Evolutionary conservation across 2,113 vertebrate genomes (phyloP).

Genomic region (Micromys minutus): DNA sequence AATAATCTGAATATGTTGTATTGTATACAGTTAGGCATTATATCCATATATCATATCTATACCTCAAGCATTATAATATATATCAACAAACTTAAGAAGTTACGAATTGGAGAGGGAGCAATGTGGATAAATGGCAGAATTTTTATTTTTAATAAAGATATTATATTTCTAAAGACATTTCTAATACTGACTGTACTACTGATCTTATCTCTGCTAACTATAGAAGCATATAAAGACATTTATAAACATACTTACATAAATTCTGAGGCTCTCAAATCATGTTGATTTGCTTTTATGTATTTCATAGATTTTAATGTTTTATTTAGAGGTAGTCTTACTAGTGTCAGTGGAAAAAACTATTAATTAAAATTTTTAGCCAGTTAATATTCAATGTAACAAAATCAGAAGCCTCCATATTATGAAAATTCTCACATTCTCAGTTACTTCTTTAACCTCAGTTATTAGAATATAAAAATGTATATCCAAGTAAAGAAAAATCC

Average conservation of each 20-base stretch:
- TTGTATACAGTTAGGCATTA: background rate
- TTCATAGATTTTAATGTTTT: slow-evolving; percentile 23
- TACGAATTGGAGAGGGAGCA: background rate
- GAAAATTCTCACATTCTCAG: background rate
- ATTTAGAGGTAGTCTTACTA: background rate
- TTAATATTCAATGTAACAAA: background rate
- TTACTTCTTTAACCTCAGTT: background rate
- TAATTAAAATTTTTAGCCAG: background rate
- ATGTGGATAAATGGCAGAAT: background rate
- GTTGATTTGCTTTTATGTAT: background rate
- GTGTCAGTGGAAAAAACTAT: background rate
- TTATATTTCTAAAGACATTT: background rate
- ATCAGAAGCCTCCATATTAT: background rate
- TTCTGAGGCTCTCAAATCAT: background rate
- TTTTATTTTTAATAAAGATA: background rate
- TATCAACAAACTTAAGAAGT: background rate
- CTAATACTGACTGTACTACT: background rate
- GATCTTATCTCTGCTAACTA: background rate
- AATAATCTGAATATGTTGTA: background rate
- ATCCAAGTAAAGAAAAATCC: background rate
- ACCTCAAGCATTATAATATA: background rate
- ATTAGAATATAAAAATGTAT: background rate
- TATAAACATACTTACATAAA: background rate
- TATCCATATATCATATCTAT: background rate
- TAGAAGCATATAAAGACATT: background rate